Conservation (phyloP, 2,113 vertebrate species). For the Romanogobio albipinnatus region DNA sequence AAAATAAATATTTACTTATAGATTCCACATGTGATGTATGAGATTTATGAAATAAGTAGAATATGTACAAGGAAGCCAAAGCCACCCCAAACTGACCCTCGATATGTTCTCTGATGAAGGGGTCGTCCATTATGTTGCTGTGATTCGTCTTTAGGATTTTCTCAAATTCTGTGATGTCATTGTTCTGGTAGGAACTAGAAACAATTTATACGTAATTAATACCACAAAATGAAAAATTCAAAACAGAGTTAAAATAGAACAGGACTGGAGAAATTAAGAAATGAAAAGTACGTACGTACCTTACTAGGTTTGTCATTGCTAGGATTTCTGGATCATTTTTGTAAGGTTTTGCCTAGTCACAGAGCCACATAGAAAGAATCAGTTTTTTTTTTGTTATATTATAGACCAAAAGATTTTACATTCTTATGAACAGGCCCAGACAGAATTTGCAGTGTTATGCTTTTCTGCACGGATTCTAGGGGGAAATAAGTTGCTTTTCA, state of each 20-base stretch:
- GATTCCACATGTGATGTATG: background rate
- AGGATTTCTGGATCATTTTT: slow-evolving; percentile 99
- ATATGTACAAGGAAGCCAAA: background rate
- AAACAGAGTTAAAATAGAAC: background rate
- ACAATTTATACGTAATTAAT: slow-evolving; percentile 47
- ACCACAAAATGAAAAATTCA: background rate
- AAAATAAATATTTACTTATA: background rate
- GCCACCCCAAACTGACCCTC: slow-evolving; percentile 82
- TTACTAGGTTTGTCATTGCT: slow-evolving; percentile 99
- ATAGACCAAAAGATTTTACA: background rate
- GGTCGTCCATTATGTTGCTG: slow-evolving; percentile 99
- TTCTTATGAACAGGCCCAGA: background rate
- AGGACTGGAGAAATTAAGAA: background rate
- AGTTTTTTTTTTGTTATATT: background rate
- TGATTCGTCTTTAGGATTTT: slow-evolving; percentile 99
- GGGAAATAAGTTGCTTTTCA: background rate
- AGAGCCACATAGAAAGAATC: slow-evolving; percentile 51
- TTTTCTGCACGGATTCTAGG: background rate
- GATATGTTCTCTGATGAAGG: slow-evolving; percentile 98
- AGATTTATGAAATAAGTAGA: background rate
- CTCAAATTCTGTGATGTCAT: slow-evolving; percentile 99
- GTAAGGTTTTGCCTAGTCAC: slow-evolving; percentile 96
- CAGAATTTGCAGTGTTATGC: background rate
- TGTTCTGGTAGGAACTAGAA: slow-evolving; percentile 98
- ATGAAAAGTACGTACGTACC: slow-evolving; percentile 74